A percentile compares a stretch with the other conserved stretches of the same genome.
Evolutionary conservation across 2,888 invertebrate species (phyloP).

Genomic region (Leuctra nigra): DNA sequence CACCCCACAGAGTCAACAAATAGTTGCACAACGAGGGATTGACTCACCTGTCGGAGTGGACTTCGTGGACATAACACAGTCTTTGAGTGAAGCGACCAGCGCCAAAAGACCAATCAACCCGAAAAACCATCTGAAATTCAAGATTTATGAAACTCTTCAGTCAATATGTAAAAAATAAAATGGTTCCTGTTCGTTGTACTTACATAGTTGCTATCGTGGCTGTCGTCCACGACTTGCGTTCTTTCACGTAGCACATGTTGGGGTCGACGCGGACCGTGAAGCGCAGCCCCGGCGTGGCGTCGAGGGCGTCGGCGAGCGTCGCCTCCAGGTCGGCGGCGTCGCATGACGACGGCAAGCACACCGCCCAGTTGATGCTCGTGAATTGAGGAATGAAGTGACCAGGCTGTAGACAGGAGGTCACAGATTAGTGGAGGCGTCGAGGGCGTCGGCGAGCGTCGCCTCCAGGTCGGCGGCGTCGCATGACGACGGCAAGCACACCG

Average conservation of each 20-base stretch:
- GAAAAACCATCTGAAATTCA: no score
- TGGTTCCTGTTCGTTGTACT: no score
- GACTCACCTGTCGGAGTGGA: no score
- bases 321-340: conserved; percentile 51
- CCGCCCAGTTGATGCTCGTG: conserved; percentile 62
- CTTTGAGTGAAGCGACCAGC: no score
- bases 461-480: conserved; percentile 55
- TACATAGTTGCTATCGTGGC: conserved; percentile 44
- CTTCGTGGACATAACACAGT: no score
- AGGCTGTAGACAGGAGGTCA: conserved; percentile 49
- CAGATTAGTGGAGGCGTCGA: conserved; percentile 52
- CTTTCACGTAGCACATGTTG: conserved; percentile 52
- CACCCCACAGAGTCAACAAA: no score
- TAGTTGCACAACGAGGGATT: no score
- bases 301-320: conserved; percentile 51
- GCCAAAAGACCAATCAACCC: no score
- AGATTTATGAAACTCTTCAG: no score
- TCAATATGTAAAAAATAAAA: no score
- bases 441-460: conserved; percentile 48
- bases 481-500: conserved; percentile 58
- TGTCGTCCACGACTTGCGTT: conserved; percentile 35
- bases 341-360: conserved; percentile 61
- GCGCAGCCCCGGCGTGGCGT: conserved; percentile 50
- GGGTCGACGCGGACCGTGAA: conserved; percentile 51
- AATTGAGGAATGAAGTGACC: conserved; percentile 66